Evolutionary conservation across 2,888 invertebrate species (phyloP), one percentile per base, ranked within the genome.

Genomic region (Bruchidius siliquastri): DNA sequence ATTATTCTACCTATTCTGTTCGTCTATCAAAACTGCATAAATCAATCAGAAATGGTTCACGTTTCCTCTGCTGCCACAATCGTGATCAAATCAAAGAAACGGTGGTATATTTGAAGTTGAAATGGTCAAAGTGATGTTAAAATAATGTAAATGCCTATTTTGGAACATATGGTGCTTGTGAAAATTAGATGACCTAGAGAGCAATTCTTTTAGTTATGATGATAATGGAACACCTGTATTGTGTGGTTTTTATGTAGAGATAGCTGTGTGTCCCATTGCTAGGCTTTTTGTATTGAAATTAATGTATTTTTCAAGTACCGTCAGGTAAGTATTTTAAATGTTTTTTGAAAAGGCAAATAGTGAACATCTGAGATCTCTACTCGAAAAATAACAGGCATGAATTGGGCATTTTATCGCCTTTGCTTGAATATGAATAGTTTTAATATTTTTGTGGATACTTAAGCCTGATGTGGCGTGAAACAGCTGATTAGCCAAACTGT

Each of bases 221-320:
- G 49, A 49, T 49, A 49, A 49, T 49, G 49, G 49, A 49, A 78
- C 66, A 68, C 69, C 68, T 68, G 68, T 68, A 68, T 21, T 68
- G 68, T 68, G 68, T 68, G 68, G 68, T 68, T 68, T 67, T 68
- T 68, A 21, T 68, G 68, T 68, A 68, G 68, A 68, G 22, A 68
- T 84, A 84, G 84, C 84, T 84, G 82, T 84, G 83, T 84, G 84
- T 84, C 81, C 76, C 74, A 80, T 68, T 84, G 84, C 84, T 84
- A 84, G 83, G 83, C 84, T 84, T 83, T 68, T 68, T 21, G 49
- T 18, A 49, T 49, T 49, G 30, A 30, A 30, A 30, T 30, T 30
- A 30, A 30, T 30, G 49, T 49, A 49, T 13, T 13, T 49, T 49
- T 49, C 49, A 49, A 1, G 49, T 49, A 49, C 49, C 18, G 18